Base-by-base conservation (phyloP, 2,797 vertebrate genomes). In the Muscicapa comitata region DNA sequence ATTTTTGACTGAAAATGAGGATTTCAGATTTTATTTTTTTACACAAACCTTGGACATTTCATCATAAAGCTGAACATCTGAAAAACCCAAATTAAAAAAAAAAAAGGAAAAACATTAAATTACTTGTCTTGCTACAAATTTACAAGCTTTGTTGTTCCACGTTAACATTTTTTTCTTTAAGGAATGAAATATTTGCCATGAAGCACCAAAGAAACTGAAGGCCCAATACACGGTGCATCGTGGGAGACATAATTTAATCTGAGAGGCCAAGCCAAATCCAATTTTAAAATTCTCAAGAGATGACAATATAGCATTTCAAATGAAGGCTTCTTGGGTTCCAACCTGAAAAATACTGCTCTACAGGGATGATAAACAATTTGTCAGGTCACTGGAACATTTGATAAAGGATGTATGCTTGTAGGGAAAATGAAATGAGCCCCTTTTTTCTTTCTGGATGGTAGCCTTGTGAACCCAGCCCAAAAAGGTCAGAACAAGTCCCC, bases 401-500 rank as follows among this genome's bases (percentile, higher is more conserved):
- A 17, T 74, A 47, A 61, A 62, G 58, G 65, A 57, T 16, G 16
- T 53, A 26, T 18, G 31, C 31, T 86, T 78, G 43, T 9, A 78
- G 43, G 33, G 74, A 93, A 88, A 78, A 78, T 13, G 1, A 45
- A 61, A 86, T 53, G 10, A 82, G 73, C 16, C 2, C 8, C 7
- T 35, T 35, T 43, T 40, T 43, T 57, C 47, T 84, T 90, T 90
- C 57, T 89, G 78, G 54, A 70, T 90, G 40, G 70, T 35, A 84
- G 68, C 84, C 85, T 75, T 93, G 65, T 83, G 91, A 94, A 78
- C 58, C 68, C 21, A 50, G 59, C 47, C 33, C 75, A 48, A 74
- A 50, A 86, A 94, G 90, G 47, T 78, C 75, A 72, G 48, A 86
- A 71, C 28, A 68, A 71, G 75, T 91, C 81, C 47, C 79, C 14